Percentiles rank a stretch among this genome's conserved stretches.
Conservation (phyloP, 2,888 invertebrate genomes). For the Zhuqinia jingwanae region DNA sequence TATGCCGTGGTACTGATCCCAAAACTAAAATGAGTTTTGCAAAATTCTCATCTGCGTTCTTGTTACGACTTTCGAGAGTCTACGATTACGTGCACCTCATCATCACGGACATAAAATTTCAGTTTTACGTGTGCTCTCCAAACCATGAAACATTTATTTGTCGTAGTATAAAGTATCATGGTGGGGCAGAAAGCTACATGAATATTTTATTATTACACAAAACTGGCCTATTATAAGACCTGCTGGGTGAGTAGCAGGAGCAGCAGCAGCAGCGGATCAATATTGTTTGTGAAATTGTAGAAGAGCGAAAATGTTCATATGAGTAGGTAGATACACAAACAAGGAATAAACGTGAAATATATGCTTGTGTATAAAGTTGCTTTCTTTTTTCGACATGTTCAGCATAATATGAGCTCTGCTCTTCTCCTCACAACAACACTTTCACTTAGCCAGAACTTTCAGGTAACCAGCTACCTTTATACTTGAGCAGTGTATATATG, state of each 20-base stretch:
- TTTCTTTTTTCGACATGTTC: too few species aligned
- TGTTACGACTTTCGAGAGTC: constrained; percentile 20
- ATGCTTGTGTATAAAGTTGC: too few species aligned
- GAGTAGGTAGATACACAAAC: background rate
- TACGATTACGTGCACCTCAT: constrained; percentile 43
- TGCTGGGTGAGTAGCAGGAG: background rate
- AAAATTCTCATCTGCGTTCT: constrained; percentile 33
- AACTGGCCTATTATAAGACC: background rate
- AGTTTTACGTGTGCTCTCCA: background rate
- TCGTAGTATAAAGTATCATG: background rate
- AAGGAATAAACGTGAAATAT: too few species aligned
- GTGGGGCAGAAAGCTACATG: background rate
- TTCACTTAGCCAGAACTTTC: background rate
- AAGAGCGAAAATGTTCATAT: background rate
- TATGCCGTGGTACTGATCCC: constrained; percentile 39
- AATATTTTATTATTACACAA: background rate
- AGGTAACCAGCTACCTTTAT: too few species aligned
- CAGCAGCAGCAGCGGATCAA: too few species aligned
- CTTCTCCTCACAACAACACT: background rate
- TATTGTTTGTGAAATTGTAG: background rate
- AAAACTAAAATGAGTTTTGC: constrained; percentile 57
- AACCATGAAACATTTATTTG: background rate
- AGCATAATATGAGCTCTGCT: too few species aligned
- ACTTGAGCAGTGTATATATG: too few species aligned
- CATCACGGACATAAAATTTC: constrained; percentile 35